A percentile compares a stretch with the other conserved stretches of the same genome.
phyloP scores from a whole-genome alignment of 35 echinoderm and acorn worm genomes.

The Apostichopus japonicus region DNA sequence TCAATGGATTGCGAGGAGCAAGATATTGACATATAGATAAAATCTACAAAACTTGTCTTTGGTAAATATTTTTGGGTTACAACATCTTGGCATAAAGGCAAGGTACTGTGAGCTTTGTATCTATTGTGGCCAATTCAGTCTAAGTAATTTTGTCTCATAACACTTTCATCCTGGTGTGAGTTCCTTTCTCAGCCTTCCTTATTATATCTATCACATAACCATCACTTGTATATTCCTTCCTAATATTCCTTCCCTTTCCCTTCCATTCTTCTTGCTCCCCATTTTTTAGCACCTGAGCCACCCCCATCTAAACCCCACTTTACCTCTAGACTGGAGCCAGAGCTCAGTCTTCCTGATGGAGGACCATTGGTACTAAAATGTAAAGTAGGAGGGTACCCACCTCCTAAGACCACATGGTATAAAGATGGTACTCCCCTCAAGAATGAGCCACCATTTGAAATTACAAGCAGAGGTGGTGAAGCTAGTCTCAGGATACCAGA shows the following conservation, averaged over 20 bases:
- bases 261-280: neutral
- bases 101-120: neutral
- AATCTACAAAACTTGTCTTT: neutral
- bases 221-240: neutral
- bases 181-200: no score
- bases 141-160: no score
- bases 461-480: conserved; percentile 61
- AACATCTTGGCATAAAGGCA: neutral
- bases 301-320: conserved; percentile 46
- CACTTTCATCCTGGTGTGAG: no score
- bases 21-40: neutral
- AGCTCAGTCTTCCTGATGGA: conserved; percentile 41
- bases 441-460: conserved; percentile 53
- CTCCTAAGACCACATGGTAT: conserved; percentile 82
- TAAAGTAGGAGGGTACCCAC: conserved; percentile 70
- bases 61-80: neutral
- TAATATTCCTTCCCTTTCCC: neutral
- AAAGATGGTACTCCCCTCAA: conserved; percentile 73
- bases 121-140: neutral
- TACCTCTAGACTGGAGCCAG: conserved; percentile 5
- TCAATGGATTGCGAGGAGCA: neutral
- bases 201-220: no score
- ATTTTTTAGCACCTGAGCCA: neutral
- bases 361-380: conserved; percentile 53
- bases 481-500: conserved; percentile 63